Evolutionary conservation across 2,797 vertebrate genomes (phyloP).

Genomic region (Synanceia verrucosa): DNA sequence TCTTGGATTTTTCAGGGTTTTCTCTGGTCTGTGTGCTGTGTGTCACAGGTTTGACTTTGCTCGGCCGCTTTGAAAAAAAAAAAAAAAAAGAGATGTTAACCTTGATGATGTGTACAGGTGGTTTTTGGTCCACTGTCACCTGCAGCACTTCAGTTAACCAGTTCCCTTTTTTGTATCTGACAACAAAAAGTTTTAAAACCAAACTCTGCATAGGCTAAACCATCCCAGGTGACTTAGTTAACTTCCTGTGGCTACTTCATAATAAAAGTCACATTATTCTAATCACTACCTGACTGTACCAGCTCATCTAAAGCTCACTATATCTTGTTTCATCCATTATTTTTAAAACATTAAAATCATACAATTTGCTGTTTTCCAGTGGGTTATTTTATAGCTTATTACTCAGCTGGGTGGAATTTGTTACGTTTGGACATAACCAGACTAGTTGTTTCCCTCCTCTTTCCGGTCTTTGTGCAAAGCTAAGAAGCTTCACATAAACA

Average conservation of each 20-base stretch:
- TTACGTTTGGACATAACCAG: background rate
- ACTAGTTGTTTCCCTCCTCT: background rate
- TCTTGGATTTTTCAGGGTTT: constrained; percentile 7
- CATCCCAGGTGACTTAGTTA: background rate
- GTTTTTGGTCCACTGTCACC: background rate
- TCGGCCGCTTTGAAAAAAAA: background rate
- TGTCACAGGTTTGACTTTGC: background rate
- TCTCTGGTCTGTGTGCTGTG: background rate
- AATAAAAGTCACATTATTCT: constrained; percentile 28
- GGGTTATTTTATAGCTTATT: background rate
- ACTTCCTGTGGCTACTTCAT: constrained; percentile 41
- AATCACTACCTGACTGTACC: background rate
- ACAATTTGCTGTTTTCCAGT: background rate
- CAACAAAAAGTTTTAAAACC: background rate
- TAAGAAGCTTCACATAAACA: background rate
- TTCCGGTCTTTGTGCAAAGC: background rate
- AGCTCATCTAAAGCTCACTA: background rate
- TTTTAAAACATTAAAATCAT: background rate
- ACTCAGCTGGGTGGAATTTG: background rate
- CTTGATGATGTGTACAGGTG: background rate
- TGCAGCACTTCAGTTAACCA: background rate
- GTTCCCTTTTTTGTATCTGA: constrained; percentile 9
- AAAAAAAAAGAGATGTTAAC: constrained; percentile 11
- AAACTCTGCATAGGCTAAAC: background rate
- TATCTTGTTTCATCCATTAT: background rate